Conservation (phyloP, 2,888 invertebrate genomes). For the Cerastis leucographa region DNA sequence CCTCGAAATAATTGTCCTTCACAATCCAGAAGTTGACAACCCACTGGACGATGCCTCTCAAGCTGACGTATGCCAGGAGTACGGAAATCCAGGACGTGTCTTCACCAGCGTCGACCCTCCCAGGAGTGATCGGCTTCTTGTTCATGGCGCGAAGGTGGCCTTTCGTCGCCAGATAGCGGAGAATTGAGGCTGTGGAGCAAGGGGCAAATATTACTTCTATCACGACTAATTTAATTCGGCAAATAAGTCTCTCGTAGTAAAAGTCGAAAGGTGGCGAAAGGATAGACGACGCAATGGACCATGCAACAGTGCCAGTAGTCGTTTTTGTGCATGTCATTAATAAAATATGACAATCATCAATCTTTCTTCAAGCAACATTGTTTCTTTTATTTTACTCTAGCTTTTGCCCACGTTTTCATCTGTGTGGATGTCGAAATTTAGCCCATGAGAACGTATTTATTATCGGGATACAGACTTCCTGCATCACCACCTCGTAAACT, state of each 20-base stretch:
- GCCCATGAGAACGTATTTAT: not conserved
- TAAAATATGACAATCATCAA: not conserved
- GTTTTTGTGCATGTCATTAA: not conserved
- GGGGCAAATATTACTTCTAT: not conserved
- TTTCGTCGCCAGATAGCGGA: constrained; percentile 69
- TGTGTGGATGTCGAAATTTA: not conserved
- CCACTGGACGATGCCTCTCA: constrained; percentile 83
- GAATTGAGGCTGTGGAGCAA: constrained; percentile 64
- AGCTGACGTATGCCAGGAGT: constrained; percentile 79
- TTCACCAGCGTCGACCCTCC: constrained; percentile 24
- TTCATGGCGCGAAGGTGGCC: constrained; percentile 67
- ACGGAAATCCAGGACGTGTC: constrained; percentile 86
- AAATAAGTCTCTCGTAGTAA: no score
- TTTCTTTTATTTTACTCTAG: not conserved
- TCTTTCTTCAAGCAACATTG: not conserved
- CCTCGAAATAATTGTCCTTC: constrained; percentile 82
- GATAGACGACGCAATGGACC: not conserved
- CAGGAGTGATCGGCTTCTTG: constrained; percentile 53
- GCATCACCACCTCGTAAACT: not conserved
- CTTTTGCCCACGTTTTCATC: not conserved
- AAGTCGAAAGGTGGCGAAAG: not conserved
- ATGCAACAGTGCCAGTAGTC: not conserved
- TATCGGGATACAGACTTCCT: not conserved
- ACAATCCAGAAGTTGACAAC: constrained; percentile 85
- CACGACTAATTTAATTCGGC: not conserved